phyloP scores from a whole-genome alignment of 1,140 invertebrate genomes.

The Macrobrachium rosenbergii region DNA sequence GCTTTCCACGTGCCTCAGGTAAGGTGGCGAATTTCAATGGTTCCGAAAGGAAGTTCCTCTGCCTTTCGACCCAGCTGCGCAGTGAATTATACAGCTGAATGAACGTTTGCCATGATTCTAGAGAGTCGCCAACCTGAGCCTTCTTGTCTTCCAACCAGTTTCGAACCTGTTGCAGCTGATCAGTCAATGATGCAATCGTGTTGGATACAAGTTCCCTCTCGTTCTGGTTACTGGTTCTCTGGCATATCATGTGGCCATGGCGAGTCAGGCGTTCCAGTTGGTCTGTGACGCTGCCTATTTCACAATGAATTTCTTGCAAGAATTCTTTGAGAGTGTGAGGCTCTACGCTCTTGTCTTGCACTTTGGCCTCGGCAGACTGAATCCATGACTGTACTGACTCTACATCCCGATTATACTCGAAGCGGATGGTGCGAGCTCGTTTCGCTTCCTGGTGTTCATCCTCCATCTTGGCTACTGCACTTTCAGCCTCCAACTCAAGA shows the following conservation, averaged over 20 bases:
- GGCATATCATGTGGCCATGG: constrained; percentile 83
- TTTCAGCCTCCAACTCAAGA: constrained; percentile 80
- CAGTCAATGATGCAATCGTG: constrained; percentile 81
- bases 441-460: constrained; percentile 89
- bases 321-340: constrained; percentile 83
- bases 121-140: constrained; percentile 82
- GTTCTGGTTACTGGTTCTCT: constrained; percentile 82
- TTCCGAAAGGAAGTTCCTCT: constrained; percentile 82
- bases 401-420: constrained; percentile 83
- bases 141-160: constrained; percentile 65
- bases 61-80: constrained; percentile 85
- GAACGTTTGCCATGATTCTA: constrained; percentile 90
- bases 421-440: constrained; percentile 83
- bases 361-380: constrained; percentile 83
- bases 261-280: constrained; percentile 83
- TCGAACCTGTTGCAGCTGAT: constrained; percentile 81
- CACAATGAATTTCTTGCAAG: constrained; percentile 82
- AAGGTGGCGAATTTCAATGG: constrained; percentile 83
- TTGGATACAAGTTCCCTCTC: constrained; percentile 83
- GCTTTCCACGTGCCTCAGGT: constrained; percentile 84
- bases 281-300: constrained; percentile 80
- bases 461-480: constrained; percentile 83
- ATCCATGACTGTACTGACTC: constrained; percentile 87
- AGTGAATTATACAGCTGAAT: constrained; percentile 85
- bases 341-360: constrained; percentile 84